These are phyloP conservation scores for Mechanitis mazaeus DNA, from an alignment of 2,888 invertebrate genomes.

Conservation along the genomic window DNA sequence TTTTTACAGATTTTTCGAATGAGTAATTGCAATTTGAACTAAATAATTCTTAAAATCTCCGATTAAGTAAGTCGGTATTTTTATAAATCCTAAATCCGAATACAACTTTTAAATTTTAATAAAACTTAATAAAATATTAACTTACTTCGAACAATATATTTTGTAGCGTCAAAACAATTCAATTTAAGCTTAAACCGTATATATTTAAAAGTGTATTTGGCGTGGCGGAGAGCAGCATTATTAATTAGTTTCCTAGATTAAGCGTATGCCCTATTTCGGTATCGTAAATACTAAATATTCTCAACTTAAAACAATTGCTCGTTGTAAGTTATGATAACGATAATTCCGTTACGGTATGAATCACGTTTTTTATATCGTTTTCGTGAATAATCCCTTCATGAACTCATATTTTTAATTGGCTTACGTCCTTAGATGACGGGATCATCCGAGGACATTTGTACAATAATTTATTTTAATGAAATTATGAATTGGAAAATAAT, in stretches of 20 bases:
- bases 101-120: too few relatives aligned
- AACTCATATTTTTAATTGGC: background rate
- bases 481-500: too few relatives aligned
- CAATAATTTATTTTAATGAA: too few relatives aligned
- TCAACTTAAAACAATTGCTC: slow-evolving; percentile 31
- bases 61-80: background rate
- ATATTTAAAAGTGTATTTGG: background rate
- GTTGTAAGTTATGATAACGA: slow-evolving; percentile 66
- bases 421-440: background rate
- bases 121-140: background rate
- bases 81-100: too few relatives aligned
- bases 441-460: too few relatives aligned
- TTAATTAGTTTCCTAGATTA: slow-evolving; percentile 22
- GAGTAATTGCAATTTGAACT: too few relatives aligned
- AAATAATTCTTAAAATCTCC: too few relatives aligned
- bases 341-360: slow-evolving; percentile 60
- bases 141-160: background rate
- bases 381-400: slow-evolving; percentile 40
- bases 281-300: slow-evolving; percentile 21
- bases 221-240: background rate
- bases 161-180: background rate
- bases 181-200: background rate
- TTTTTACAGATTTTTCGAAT: too few relatives aligned
- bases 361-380: slow-evolving; percentile 42
- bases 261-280: slow-evolving; percentile 17